Evolutionary conservation across 2,888 invertebrate genomes (phyloP).

Genomic region (Geophilus truncorum): DNA sequence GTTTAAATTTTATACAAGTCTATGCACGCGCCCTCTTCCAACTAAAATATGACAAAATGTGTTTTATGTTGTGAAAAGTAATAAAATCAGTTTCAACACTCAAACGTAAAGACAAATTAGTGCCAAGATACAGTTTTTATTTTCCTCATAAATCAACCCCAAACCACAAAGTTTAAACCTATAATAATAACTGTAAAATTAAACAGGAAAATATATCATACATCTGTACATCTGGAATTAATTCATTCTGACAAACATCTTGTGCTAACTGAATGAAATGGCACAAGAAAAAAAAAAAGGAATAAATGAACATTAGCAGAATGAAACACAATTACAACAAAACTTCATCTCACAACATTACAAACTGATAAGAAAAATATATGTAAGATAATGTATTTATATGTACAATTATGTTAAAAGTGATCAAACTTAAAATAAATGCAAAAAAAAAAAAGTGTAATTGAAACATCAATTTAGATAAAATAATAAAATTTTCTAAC

Average conservation of each 20-base stretch:
- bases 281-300: not conserved
- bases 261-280: slow-evolving; percentile 2
- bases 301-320: not conserved
- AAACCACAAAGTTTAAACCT: not conserved
- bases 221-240: slow-evolving; percentile 19
- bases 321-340: no score
- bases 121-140: not conserved
- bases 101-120: not conserved
- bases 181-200: not conserved
- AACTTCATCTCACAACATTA: not conserved
- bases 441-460: not conserved
- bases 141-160: not conserved
- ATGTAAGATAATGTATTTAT: not conserved
- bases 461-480: not conserved
- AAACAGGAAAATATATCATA: slow-evolving; percentile 18
- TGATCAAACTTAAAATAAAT: not conserved
- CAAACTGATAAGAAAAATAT: not conserved
- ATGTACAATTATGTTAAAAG: not conserved
- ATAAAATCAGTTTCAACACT: no score
- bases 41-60: no score
- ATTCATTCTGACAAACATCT: not conserved
- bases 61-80: no score
- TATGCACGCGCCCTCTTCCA: no score
- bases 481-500: not conserved
- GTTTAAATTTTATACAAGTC: no score